Evolutionary conservation across 2,797 vertebrate genomes (phyloP), one percentile per base, ranked within the genome.

Genomic region (Allobates femoralis): DNA sequence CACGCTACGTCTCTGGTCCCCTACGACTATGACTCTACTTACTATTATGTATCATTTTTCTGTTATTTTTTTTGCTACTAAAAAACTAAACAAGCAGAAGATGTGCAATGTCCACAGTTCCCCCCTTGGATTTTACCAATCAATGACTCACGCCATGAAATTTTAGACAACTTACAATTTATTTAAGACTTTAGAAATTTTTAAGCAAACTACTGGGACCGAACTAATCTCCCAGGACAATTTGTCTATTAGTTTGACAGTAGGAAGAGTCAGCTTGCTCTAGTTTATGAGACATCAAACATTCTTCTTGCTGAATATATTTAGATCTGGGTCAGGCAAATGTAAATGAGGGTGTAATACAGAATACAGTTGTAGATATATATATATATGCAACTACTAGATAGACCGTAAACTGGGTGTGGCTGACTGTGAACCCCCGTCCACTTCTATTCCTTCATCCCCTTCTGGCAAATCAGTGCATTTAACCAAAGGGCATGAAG

Each of bases 291-390:
- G 74, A 78, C 81, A 62, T 79, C 74, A 83, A 83, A 87, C 74
- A 83, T 83, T 79, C 23, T 77, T 83, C 82, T 83, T 71, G 37
- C 62, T 34, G 66, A 79, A 87, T 83, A 87, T 83, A 87, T 87
- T 87, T 87, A 60, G 74, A 83, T 83, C 81, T 87, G 75, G 86
- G 86, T 83, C 81, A 83, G n/a, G 23, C 34, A 28, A 79, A 83
- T 87, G 75, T n/a, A 79, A 87, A 87, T 83, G n/a, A 87, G 71
- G 41, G 34, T 34, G 34, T 51, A 73, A 34, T 67, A 30, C 67
- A 74, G 71, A 50, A 74, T 71, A 66, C 50, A 79, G 82, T 23
- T 64, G 14, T 67, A 62, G 80, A 34, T 32, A 77, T 64, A 85
- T 32, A 77, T 53, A 85, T 53, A 62, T n/a, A 86, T 30, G 46